Evolutionary conservation across 2,113 vertebrate genomes (phyloP), one percentile per base, ranked within the genome.

Genomic region (Alexandromys fortis): DNA sequence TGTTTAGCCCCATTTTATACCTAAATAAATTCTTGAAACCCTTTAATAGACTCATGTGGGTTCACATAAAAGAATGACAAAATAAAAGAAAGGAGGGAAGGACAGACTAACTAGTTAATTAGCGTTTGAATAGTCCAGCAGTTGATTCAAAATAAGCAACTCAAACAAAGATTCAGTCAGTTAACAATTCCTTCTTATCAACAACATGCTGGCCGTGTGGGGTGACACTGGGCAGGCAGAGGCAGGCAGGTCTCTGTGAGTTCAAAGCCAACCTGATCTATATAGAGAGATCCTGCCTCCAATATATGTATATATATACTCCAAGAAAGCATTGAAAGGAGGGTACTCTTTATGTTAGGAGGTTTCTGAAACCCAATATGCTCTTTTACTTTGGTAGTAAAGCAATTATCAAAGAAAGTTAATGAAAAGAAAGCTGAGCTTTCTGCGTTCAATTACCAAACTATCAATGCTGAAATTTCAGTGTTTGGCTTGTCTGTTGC

Each of bases 111-210:
- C 52, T 58, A 82, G 72, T 68, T 88, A 95, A 77, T 82, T 55
- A 81, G 7, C 73, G 28, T 52, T 42, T 94, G 82, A 92, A 82
- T 17, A 70, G 49, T 79, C 79, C 76, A 70, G 63, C 21, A 68
- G 72, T 76, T 92, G 52, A 86, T 92, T 92, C 33, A 92, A 96
- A 94, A 91, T 52, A 21, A 5, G 79, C 45, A 96, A 91, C 11
- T 22, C 45, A 90, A 76, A 65, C 58, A 72, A 81, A 95, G n/a
- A 92, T 5, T 70, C 38, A 67, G 47, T 79, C 77, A 22, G 1
- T 94, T 86, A 94, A 68, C 17, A 45, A 45, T 83, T 93, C 14
- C 42, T 92, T 96, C 93, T 73, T 92, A 83, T 88, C 33, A 88
- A 42, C 16, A 93, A 93, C 47, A 87, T 45, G 83, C 9, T 58